A percentile compares a stretch with the other conserved stretches of the same genome.
These are phyloP conservation scores for Orchesella cincta DNA, from an alignment of 1,140 invertebrate genomes.

Conservation along the genomic window DNA sequence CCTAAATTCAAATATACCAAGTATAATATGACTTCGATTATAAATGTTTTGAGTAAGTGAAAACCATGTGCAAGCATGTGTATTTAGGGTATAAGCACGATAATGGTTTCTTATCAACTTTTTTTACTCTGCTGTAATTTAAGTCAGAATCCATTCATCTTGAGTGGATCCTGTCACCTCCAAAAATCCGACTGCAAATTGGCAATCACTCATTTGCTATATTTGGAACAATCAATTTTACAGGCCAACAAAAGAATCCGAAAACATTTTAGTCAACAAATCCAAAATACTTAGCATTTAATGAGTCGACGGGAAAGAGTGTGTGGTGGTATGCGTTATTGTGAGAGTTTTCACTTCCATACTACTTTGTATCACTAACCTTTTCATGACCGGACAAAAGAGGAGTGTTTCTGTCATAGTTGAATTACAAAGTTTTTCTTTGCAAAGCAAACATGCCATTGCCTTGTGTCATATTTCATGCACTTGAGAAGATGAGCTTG, in stretches of 20 bases:
- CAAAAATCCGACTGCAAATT: slow-evolving; percentile 25
- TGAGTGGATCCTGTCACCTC: not conserved
- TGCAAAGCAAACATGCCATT: slow-evolving; percentile 16
- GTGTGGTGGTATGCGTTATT: not conserved
- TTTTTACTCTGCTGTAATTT: not conserved
- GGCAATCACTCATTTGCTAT: slow-evolving; percentile 26
- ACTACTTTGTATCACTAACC: not conserved
- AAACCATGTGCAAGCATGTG: no score
- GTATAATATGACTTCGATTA: no score
- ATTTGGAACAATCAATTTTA: slow-evolving; percentile 21
- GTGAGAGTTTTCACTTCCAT: not conserved
- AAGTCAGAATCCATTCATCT: not conserved
- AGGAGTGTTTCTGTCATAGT: slow-evolving; percentile 20
- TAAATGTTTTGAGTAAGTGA: no score
- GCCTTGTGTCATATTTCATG: slow-evolving; percentile 26
- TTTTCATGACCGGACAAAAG: slow-evolving; percentile 17
- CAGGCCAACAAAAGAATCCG: not conserved
- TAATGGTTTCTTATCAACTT: no score
- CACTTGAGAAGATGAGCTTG: not conserved
- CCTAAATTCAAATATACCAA: no score
- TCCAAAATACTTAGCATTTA: not conserved
- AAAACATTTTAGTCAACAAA: not conserved
- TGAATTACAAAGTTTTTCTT: slow-evolving; percentile 18
- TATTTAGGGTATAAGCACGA: no score
- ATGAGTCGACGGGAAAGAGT: not conserved